These are phyloP conservation scores for Endotricha flammealis DNA, from an alignment of 2,888 invertebrate species.

Conservation along the genomic window DNA sequence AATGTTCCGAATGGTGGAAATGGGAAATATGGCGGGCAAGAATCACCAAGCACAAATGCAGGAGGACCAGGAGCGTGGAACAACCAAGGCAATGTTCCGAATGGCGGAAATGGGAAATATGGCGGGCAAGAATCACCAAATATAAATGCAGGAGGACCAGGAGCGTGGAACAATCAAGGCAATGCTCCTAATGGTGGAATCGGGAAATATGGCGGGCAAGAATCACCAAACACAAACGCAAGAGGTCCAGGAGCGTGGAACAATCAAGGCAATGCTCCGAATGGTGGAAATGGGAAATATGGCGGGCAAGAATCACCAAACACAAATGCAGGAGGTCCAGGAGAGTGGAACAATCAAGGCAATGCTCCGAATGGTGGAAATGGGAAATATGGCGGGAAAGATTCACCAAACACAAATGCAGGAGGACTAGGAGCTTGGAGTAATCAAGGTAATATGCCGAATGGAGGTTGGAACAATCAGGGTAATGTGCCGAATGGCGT, in stretches of 20 bases:
- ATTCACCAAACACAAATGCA: no score
- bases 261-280: neutral
- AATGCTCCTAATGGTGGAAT: neutral
- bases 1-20: no score
- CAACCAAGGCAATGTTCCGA: neutral
- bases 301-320: no score
- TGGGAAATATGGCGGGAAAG: neutral
- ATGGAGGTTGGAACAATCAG: neutral
- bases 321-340: no score
- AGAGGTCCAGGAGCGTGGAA: constrained; percentile 10
- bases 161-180: neutral
- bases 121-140: neutral
- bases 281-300: neutral
- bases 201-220: neutral
- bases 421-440: no score
- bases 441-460: constrained; percentile 4
- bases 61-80: no score
- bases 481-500: neutral
- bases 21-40: constrained; percentile 11
- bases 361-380: no score
- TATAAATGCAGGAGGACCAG: neutral
- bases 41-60: constrained; percentile 14
- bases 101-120: neutral
- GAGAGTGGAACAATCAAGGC: no score
- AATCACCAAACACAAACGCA: no score